Evolutionary conservation across 2,113 vertebrate genomes (phyloP).

Genomic region (Zootoca vivipara): DNA sequence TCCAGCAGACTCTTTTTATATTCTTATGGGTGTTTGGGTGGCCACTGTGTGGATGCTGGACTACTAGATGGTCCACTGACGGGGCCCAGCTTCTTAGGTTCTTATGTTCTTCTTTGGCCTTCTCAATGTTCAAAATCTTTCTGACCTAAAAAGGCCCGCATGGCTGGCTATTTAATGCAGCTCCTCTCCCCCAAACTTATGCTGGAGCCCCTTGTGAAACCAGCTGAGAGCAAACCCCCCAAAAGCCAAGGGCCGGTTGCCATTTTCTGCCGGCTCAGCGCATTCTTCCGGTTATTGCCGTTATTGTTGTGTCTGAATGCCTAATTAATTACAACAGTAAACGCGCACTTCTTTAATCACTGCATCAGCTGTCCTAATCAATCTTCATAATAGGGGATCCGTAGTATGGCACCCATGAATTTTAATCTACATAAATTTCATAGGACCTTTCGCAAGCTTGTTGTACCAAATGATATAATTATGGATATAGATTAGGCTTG

Average conservation of each 20-base stretch:
- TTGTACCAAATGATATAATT: slow-evolving; percentile 74
- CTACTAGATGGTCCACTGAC: not conserved
- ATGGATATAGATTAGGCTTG: slow-evolving; percentile 75
- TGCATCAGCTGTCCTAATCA: slow-evolving; percentile 78
- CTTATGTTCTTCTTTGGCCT: too few species aligned
- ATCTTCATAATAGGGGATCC: slow-evolving; percentile 77
- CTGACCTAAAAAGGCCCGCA: not conserved
- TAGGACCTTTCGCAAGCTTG: slow-evolving; percentile 71
- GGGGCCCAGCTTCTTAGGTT: too few species aligned
- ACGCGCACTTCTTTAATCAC: slow-evolving; percentile 75
- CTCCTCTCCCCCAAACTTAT: too few species aligned
- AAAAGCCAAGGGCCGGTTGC: slow-evolving; percentile 50
- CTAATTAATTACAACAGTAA: slow-evolving; percentile 79
- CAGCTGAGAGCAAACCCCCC: not conserved
- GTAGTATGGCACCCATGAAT: slow-evolving; percentile 74
- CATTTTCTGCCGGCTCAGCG: slow-evolving; percentile 69
- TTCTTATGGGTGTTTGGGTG: too few species aligned
- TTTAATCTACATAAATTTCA: slow-evolving; percentile 81
- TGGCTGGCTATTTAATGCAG: too few species aligned
- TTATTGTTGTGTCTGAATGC: slow-evolving; percentile 80
- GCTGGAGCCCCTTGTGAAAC: not conserved
- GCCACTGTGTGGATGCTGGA: not conserved
- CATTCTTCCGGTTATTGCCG: slow-evolving; percentile 68
- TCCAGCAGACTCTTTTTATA: too few species aligned
- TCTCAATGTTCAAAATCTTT: not conserved